Percentiles rank a stretch among this genome's conserved stretches.
Evolutionary conservation across 2,888 invertebrate species (phyloP).

Genomic region (Elmis aenea): DNA sequence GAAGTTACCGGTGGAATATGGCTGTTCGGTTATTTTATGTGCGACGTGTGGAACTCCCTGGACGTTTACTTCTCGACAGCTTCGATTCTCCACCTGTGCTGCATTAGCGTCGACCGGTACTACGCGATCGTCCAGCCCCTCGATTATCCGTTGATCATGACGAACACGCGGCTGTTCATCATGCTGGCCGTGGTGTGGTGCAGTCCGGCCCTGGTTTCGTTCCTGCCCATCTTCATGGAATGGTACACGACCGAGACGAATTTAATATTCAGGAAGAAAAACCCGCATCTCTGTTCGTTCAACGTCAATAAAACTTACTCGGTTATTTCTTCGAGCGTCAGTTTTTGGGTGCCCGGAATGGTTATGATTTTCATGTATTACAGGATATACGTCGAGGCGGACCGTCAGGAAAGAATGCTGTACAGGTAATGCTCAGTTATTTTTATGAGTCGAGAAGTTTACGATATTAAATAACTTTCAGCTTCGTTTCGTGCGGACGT

Average conservation of each 20-base stretch:
- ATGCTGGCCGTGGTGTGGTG: constrained; percentile 90
- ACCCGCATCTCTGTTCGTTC: constrained; percentile 74
- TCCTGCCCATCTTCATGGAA: constrained; percentile 90
- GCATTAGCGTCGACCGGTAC: constrained; percentile 82
- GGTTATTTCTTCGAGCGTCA: constrained; percentile 82
- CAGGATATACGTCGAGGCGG: constrained; percentile 80
- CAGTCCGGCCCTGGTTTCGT: constrained; percentile 86
- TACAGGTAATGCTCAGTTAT: constrained; percentile 80
- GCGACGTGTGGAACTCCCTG: constrained; percentile 93
- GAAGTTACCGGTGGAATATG: constrained; percentile 79
- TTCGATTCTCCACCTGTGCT: constrained; percentile 89
- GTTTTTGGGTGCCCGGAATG: constrained; percentile 91
- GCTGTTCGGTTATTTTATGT: constrained; percentile 88
- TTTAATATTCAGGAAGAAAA: constrained; percentile 59
- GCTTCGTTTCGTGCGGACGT: no score
- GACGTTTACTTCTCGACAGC: constrained; percentile 94
- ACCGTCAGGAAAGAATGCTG: constrained; percentile 76
- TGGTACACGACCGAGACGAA: constrained; percentile 90
- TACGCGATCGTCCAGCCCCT: constrained; percentile 91
- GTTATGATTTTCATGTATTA: constrained; percentile 93
- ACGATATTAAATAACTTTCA: no score
- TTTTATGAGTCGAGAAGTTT: no score
- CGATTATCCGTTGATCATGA: constrained; percentile 92
- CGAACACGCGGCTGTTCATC: constrained; percentile 69
- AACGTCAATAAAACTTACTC: constrained; percentile 84